Base-by-base conservation (phyloP, 2,888 invertebrate genomes). In the Lepidocyrtoides sp. region DNA sequence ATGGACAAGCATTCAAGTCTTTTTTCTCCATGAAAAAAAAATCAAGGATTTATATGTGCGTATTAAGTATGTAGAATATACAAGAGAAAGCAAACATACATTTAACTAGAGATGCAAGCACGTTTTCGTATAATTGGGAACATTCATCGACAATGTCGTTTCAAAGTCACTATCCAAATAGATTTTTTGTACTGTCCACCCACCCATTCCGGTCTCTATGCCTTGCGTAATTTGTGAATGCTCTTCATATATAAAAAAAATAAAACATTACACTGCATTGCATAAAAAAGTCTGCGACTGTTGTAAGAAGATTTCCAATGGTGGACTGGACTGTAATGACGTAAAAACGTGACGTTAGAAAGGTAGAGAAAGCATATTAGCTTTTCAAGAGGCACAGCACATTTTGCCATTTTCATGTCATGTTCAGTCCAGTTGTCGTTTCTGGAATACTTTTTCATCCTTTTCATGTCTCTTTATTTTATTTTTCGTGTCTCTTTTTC, bases 361-460 rank as follows among this genome's bases (percentile, higher is more conserved):
- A 63, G 29, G 63, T 63, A 29, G 63, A 63, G n/a, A 63, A 29
- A 29, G 63, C 63, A 14, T 54, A 12, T 14, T 29, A 29, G 1
- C 29, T 63, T 29, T 26, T 0, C 5, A 29, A 4, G 14, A 29
- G 57, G 20, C 20, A 57, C 10, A 2, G 2, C 3, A n/a, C n/a
- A 2, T 41, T n/a, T 44, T 44, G 48, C 41, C 41, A 75, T 75
- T n/a, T 2, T 41, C 17, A 36, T 36, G 32, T 44, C 44, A 69
- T 69, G 75, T 75, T 23, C 23, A 17, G 75, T 44, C 75, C 75
- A 75, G 12, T 48, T 23, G 44, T 20, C 44, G 41, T 75, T 75
- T 48, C 44, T 32, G 7, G 12, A 44, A 48, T 36, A 69, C 36
- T 14, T 69, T 36, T 60, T 2, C 20, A 48, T 48, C 12, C 29